Conservation (phyloP, 2,797 vertebrate genomes). For the Ctenopoma kingsleyae region DNA sequence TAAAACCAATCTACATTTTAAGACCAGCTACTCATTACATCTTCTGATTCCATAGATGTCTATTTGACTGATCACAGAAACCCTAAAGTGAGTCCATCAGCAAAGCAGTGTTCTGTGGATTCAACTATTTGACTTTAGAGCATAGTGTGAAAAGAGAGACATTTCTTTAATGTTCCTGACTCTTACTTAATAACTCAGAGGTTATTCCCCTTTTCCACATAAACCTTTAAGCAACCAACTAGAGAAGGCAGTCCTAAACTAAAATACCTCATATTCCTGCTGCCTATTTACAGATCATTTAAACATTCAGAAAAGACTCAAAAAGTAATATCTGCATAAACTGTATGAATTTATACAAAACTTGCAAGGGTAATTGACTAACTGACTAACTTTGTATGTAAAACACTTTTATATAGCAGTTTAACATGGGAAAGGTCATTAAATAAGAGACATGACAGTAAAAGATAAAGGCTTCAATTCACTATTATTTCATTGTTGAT, state of each 20-base stretch:
- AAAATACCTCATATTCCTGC: not conserved
- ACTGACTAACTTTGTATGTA: not conserved
- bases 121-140: not conserved
- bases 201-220: not conserved
- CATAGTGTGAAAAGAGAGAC: not conserved
- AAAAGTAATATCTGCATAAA: not conserved
- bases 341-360: not conserved
- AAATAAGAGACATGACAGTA: not conserved
- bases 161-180: not conserved
- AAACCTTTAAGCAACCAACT: not conserved
- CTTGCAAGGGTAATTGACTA: not conserved
- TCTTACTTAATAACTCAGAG: conserved; percentile 6
- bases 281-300: not conserved
- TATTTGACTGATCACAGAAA: not conserved
- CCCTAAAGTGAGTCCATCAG: not conserved
- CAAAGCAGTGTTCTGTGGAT: not conserved
- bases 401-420: not conserved
- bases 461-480: not conserved
- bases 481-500: not conserved
- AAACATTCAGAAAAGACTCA: no score
- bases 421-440: not conserved
- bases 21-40: not conserved
- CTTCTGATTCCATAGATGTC: not conserved
- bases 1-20: conserved; percentile 7
- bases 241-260: not conserved